These are phyloP conservation scores for Carduelis carduelis DNA, from an alignment of 2,797 vertebrate species.

Conservation along the genomic window DNA sequence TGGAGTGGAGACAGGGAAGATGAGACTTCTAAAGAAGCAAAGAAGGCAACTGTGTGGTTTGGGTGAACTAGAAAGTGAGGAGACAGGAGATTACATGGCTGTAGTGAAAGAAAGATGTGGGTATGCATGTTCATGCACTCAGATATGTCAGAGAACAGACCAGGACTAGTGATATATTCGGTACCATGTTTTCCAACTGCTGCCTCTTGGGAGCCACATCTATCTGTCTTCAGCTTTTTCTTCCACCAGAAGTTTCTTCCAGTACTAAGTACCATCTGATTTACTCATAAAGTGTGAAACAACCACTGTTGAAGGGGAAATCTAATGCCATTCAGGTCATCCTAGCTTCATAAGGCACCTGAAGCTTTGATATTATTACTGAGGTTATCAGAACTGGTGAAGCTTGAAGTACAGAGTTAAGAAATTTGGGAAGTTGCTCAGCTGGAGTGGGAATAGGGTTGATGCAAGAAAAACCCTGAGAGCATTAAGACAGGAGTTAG, in stretches of 20 bases:
- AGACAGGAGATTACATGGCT: not conserved
- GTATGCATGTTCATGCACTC: not conserved
- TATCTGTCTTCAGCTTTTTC: conserved; percentile 16
- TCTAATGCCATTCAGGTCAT: not conserved
- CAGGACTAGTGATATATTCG: not conserved
- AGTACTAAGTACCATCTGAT: not conserved
- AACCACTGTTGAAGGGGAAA: not conserved
- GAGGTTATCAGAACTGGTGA: not conserved
- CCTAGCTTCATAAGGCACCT: not conserved
- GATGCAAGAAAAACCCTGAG: not conserved
- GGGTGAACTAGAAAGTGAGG: not conserved
- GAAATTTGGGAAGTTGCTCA: not conserved
- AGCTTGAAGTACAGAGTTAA: not conserved
- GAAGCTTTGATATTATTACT: conserved; percentile 8
- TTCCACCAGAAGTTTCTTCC: not conserved
- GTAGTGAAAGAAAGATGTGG: not conserved
- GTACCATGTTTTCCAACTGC: conserved; percentile 15
- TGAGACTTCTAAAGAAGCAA: not conserved
- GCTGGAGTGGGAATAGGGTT: not conserved
- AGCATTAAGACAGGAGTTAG: not conserved
- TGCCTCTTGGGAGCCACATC: conserved; percentile 18
- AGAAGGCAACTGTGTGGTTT: not conserved
- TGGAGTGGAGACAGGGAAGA: not conserved
- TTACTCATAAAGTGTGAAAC: not conserved
- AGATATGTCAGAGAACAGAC: not conserved